Evolutionary conservation across 2,888 invertebrate species (phyloP).

Genomic region (Athrips mouffetella): DNA sequence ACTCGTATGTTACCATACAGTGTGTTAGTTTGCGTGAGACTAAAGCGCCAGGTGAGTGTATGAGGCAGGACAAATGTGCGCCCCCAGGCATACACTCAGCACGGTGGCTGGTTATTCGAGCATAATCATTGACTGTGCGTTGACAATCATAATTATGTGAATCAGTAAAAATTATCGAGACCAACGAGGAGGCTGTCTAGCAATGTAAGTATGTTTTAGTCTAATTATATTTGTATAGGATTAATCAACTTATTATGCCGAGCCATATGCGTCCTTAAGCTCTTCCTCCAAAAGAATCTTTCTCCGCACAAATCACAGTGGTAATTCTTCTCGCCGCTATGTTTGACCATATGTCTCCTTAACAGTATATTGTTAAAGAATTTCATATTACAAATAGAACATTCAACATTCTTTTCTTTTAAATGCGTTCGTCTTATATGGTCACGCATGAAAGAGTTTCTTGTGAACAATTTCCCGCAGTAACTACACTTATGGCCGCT

Average conservation of each 20-base stretch:
- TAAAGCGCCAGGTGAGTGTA: too few species aligned
- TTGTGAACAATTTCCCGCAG: slow-evolving; percentile 62
- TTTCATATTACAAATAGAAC: slow-evolving; percentile 64
- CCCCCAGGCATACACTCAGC: too few species aligned
- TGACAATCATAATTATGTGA: too few species aligned
- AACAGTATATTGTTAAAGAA: slow-evolving; percentile 67
- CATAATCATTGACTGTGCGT: too few species aligned
- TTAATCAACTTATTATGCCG: slow-evolving; percentile 53
- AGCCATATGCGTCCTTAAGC: slow-evolving; percentile 77
- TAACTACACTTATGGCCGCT: slow-evolving; percentile 65
- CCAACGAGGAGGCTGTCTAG: too few species aligned
- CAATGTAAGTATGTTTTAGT: too few species aligned
- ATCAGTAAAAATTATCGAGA: too few species aligned
- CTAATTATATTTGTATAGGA: slow-evolving; percentile 33
- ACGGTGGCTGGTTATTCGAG: too few species aligned
- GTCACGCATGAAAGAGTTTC: slow-evolving; percentile 63
- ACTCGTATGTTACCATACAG: too few species aligned
- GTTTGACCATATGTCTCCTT: slow-evolving; percentile 65
- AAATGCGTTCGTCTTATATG: slow-evolving; percentile 64
- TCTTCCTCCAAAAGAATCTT: slow-evolving; percentile 79
- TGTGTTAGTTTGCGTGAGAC: too few species aligned
- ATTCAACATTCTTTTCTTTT: slow-evolving; percentile 68
- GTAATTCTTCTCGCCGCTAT: slow-evolving; percentile 75
- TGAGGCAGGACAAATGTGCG: too few species aligned
- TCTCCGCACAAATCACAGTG: slow-evolving; percentile 80